A percentile compares a stretch with the other conserved stretches of the same genome.
Conservation (phyloP, 2,888 invertebrate species). For the Ectemnius cavifrons region DNA sequence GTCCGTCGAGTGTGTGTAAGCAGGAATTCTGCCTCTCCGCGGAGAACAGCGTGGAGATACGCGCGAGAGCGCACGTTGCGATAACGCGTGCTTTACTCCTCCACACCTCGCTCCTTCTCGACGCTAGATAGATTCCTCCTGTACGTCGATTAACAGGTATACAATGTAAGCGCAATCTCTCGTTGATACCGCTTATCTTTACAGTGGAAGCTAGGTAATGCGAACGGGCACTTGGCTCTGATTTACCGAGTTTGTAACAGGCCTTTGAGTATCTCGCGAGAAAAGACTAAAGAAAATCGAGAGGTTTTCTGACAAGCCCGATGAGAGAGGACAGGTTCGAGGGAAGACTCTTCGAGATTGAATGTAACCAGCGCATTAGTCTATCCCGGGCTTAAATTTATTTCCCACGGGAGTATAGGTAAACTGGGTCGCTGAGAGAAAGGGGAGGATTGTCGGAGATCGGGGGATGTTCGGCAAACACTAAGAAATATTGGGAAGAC, state of each 20-base stretch:
- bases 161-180: conserved; percentile 28
- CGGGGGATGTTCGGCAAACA: neutral
- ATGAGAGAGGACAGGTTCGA: neutral
- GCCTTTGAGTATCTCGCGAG: neutral
- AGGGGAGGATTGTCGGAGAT: neutral
- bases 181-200: conserved; percentile 30
- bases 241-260: neutral
- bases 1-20: neutral
- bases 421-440: too few species aligned
- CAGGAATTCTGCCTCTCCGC: neutral
- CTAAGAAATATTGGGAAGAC: neutral
- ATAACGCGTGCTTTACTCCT: conserved; percentile 7
- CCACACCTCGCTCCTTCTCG: neutral
- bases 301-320: neutral
- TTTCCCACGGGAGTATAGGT: neutral
- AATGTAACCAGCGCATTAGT: neutral
- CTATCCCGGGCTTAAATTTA: neutral
- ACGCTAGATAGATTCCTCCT: neutral
- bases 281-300: neutral
- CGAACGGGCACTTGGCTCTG: neutral
- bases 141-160: neutral
- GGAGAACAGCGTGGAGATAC: conserved; percentile 20
- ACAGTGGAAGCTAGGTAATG: conserved; percentile 16
- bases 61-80: conserved; percentile 20
- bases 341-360: neutral